phyloP scores from a whole-genome alignment of 2,797 vertebrate genomes.

The Peromyscus eremicus region DNA sequence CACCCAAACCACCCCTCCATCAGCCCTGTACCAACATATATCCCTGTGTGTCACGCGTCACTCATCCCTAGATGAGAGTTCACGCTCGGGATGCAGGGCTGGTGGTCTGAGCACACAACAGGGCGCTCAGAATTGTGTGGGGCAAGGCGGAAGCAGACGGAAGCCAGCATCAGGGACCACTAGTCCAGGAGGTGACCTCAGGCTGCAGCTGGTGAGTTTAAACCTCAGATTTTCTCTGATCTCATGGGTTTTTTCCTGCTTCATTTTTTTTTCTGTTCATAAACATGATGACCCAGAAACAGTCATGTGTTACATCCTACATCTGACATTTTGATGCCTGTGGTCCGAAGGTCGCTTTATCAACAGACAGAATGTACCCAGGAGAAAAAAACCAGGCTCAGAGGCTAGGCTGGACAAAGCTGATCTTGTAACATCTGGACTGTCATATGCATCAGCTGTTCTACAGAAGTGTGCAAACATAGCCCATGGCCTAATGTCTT shows the following conservation, averaged over 20 bases:
- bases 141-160: neutral
- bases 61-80: neutral
- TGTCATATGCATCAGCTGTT: neutral
- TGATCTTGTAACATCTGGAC: neutral
- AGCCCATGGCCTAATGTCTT: neutral
- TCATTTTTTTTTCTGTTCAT: constrained; percentile 22
- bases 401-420: neutral
- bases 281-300: neutral
- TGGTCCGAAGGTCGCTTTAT: neutral
- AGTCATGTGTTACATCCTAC: neutral
- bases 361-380: neutral
- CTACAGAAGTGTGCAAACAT: neutral
- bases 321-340: neutral
- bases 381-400: neutral
- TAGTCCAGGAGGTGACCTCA: neutral
- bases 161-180: neutral
- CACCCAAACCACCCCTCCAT: neutral
- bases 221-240: constrained; percentile 33
- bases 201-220: neutral
- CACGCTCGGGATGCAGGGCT: neutral
- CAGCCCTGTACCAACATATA: too few species aligned
- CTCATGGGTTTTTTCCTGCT: neutral
- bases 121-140: neutral
- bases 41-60: rapidly evolving
- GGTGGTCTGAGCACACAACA: neutral